Percentiles rank a stretch among this genome's conserved stretches.
Conservation (phyloP, 2,797 vertebrate species). For the Clamator glandarius region DNA sequence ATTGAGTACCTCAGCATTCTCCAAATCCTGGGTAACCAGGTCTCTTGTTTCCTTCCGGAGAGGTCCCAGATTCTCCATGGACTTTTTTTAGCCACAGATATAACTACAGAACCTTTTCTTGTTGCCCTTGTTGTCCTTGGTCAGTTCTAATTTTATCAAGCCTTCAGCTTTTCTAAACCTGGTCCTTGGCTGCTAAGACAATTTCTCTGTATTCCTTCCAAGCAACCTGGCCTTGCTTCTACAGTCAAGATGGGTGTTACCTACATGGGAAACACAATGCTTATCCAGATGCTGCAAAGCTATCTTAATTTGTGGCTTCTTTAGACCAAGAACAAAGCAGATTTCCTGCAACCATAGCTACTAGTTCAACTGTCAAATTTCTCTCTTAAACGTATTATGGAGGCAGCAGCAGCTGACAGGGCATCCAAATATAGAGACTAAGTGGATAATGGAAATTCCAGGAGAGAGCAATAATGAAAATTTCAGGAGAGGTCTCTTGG, state of each 20-base stretch:
- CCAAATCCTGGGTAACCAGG: too few species aligned
- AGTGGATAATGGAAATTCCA: conserved; percentile 22
- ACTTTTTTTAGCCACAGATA: too few species aligned
- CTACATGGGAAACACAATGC: not conserved
- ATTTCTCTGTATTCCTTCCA: too few species aligned
- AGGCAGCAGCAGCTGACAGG: not conserved
- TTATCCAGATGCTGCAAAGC: not conserved
- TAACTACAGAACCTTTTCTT: too few species aligned
- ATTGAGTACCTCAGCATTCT: too few species aligned
- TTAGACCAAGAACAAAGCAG: conserved; percentile 36
- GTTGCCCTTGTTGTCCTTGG: too few species aligned
- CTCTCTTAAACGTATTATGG: not conserved
- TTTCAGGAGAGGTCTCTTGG: not conserved
- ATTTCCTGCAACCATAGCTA: conserved; percentile 12
- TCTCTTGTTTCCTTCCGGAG: too few species aligned
- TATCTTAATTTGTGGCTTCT: conserved; percentile 22
- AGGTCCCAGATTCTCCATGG: too few species aligned
- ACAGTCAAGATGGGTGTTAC: not conserved
- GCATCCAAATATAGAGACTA: not conserved
- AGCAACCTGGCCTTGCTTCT: not conserved
- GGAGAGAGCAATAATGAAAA: conserved; percentile 1
- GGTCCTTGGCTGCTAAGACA: too few species aligned
- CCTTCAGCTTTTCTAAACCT: too few species aligned
- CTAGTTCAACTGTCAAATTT: conserved; percentile 34
- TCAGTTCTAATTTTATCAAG: too few species aligned